Conservation (phyloP, 2,113 vertebrate genomes). For the Rhipidura dahli region DNA sequence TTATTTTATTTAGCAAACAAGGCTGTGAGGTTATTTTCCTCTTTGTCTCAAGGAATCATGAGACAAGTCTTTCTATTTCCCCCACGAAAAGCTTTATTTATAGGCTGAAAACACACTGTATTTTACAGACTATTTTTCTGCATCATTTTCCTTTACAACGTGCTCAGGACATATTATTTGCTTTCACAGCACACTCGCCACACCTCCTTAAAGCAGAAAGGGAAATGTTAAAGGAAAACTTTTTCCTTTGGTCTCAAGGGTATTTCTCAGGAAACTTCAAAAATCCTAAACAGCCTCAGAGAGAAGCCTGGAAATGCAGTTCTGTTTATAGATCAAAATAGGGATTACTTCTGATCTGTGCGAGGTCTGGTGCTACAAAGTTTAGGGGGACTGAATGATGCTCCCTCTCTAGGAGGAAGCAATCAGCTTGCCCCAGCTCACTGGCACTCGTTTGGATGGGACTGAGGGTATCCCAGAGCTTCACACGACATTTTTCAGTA, state of each 20-base stretch:
- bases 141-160: neutral
- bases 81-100: neutral
- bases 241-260: neutral
- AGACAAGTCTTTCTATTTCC: neutral
- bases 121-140: neutral
- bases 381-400: neutral
- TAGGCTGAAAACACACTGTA: neutral
- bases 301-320: neutral
- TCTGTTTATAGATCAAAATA: neutral
- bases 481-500: neutral
- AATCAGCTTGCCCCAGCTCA: neutral
- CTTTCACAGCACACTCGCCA: neutral
- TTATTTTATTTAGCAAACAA: neutral
- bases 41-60: neutral
- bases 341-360: neutral
- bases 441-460: neutral
- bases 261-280: neutral
- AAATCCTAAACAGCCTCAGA: neutral
- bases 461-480: neutral
- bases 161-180: neutral
- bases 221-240: neutral
- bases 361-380: neutral
- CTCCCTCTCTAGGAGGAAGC: neutral
- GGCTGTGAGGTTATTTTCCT: neutral
- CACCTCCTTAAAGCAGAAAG: neutral